Conservation (phyloP, 2,113 vertebrate species). For the Calcarius ornatus region DNA sequence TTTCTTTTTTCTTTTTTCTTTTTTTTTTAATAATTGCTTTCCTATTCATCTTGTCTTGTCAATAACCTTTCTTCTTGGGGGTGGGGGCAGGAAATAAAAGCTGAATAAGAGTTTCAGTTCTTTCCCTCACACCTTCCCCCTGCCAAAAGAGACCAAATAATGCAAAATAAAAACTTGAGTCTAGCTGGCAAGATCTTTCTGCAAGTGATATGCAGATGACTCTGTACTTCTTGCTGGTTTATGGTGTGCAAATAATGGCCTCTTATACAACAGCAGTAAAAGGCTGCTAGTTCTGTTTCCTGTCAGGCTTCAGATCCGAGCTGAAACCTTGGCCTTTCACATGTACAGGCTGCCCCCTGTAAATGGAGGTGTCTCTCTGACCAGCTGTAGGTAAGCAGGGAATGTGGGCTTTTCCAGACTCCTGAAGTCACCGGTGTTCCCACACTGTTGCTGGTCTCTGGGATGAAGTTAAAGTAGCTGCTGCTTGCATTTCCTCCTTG, state of each 20-base stretch:
- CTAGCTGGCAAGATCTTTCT: background rate
- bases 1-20: background rate
- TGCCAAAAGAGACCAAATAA: background rate
- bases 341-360: background rate
- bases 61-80: background rate
- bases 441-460: background rate
- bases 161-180: background rate
- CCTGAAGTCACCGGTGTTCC: background rate
- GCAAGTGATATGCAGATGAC: background rate
- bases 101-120: background rate
- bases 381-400: background rate
- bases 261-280: conserved; percentile 32
- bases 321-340: background rate
- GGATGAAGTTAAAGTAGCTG: background rate
- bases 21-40: background rate
- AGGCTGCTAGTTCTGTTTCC: background rate
- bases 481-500: background rate
- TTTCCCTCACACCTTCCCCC: background rate
- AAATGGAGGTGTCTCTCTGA: background rate
- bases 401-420: background rate
- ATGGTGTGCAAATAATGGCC: conserved; percentile 40
- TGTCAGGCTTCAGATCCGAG: background rate
- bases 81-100: background rate
- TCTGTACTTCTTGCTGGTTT: background rate
- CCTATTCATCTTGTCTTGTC: background rate